Evolutionary conservation across 2,888 invertebrate genomes (phyloP), one percentile per base, ranked within the genome.

Genomic region (Apoda limacodes): DNA sequence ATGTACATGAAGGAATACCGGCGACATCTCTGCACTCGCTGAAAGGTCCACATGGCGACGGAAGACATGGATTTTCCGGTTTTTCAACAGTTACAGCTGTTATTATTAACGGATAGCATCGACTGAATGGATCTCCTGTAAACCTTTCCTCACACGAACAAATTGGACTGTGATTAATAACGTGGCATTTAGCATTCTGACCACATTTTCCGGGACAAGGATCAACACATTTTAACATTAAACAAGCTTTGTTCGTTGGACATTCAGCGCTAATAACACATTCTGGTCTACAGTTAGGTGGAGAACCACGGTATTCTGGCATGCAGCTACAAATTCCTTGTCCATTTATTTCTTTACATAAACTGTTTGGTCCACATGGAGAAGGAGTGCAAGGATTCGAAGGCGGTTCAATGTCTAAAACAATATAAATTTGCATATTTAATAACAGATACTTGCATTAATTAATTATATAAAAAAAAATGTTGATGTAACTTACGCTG

Each of bases 281-380:
- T 63, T 89, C 88, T 19, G 89, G 89, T 55, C 89, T 83, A 59
- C 91, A 91, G 32, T 83, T 83, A 34, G 88, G 88, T 17, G 88
- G 88, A 40, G 72, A 74, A 25, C 89, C 89, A 30, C 83, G 78
- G 48, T 86, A 88, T 42, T 83, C 82, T 25, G 83, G 81, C 39
- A 85, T 63, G 52, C 91, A 91, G 28, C 88, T 87, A 55, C 91
- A 92, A 11, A 88, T 83, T 1, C 86, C 86, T 70, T 88, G 88
- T 13, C 82, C 83, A 46, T 90, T 89, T 13, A 85, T 60, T 59
- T 87, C 88, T 46, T 86, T 85, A 53, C 93, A 93, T 48, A 88
- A 82, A 41, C 92, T 91, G 54, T 92, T 92, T 4, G 91, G 87
- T 20, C 93, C 93, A 56, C 93, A 94, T 0, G 92, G 92, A 2